These are phyloP conservation scores for Isoperla grammatica DNA, from an alignment of 2,888 invertebrate genomes.

Conservation along the genomic window DNA sequence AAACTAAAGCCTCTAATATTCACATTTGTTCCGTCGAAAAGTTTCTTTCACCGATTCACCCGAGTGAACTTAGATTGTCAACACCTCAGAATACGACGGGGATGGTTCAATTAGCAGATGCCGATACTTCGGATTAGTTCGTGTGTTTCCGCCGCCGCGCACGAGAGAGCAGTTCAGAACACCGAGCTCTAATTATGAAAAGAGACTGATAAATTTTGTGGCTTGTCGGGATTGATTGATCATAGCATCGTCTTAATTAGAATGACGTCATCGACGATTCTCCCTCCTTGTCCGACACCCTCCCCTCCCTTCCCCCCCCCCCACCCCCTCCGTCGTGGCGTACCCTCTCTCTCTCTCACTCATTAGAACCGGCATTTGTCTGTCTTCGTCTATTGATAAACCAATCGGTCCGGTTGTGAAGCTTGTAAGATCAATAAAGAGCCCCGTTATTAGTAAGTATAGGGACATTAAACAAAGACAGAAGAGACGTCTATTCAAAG, in stretches of 20 bases:
- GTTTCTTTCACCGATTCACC: neutral
- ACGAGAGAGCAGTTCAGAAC: neutral
- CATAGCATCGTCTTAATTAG: slow-evolving; percentile 20
- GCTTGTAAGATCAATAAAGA: slow-evolving; percentile 17
- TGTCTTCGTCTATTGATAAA: slow-evolving; percentile 14
- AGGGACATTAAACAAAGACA: slow-evolving; percentile 14
- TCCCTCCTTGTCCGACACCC: neutral
- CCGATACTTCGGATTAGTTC: no score
- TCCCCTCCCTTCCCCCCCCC: slow-evolving; percentile 1
- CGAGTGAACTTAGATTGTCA: neutral
- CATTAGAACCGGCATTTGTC: slow-evolving; percentile 4
- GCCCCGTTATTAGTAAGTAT: slow-evolving; percentile 19
- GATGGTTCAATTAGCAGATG: no score
- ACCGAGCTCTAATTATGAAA: slow-evolving; percentile 5
- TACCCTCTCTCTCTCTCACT: neutral
- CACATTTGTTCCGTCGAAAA: neutral
- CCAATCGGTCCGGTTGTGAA: slow-evolving; percentile 18
- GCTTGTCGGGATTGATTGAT: slow-evolving; percentile 19
- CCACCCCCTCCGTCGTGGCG: neutral
- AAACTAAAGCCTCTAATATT: no score
- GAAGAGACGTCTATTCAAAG: slow-evolving; percentile 6
- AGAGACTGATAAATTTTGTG: slow-evolving; percentile 18
- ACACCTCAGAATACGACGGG: neutral
- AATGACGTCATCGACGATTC: slow-evolving; percentile 14
- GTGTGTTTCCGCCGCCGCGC: neutral